These are phyloP conservation scores for Charadrius vociferus DNA, from an alignment of 2,113 vertebrate genomes.

Conservation along the genomic window DNA sequence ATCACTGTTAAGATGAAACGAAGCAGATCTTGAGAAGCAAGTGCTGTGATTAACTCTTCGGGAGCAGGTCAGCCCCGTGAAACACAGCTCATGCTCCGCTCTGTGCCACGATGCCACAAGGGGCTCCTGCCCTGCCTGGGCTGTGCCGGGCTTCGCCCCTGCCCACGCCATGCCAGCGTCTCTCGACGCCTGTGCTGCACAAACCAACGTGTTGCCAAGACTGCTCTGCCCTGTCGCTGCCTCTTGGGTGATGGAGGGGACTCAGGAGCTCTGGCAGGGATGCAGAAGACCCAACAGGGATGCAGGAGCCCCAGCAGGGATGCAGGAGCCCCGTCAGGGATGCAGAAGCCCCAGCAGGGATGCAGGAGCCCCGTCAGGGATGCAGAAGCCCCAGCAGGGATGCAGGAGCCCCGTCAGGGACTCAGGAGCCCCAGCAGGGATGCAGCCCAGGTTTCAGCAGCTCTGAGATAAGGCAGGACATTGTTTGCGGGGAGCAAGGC, in stretches of 20 bases:
- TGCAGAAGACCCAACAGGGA: neutral
- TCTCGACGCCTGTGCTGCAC: accelerated
- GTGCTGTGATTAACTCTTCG: conserved; percentile 2
- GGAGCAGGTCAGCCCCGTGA: neutral
- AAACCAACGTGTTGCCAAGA: neutral
- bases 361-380: neutral
- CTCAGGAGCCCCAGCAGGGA: neutral
- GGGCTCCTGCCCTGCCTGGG: neutral
- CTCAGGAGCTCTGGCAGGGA: neutral
- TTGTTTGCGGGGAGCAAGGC: neutral
- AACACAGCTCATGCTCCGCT: accelerated
- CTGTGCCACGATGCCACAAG: neutral
- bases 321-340: neutral
- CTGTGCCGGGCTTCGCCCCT: neutral
- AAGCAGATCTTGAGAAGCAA: neutral
- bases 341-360: neutral
- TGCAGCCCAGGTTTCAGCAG: neutral
- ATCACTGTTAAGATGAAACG: conserved; percentile 3
- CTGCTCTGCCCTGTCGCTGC: neutral
- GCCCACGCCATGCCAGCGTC: accelerated
- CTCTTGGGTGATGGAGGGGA: neutral
- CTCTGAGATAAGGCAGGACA: accelerated
- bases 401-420: neutral
- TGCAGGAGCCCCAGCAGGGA: neutral
- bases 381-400: neutral